A percentile compares a stretch with the other conserved stretches of the same genome.
Evolutionary conservation across 2,888 invertebrate species (phyloP).

Genomic region (Drosophila kuntzei): DNA sequence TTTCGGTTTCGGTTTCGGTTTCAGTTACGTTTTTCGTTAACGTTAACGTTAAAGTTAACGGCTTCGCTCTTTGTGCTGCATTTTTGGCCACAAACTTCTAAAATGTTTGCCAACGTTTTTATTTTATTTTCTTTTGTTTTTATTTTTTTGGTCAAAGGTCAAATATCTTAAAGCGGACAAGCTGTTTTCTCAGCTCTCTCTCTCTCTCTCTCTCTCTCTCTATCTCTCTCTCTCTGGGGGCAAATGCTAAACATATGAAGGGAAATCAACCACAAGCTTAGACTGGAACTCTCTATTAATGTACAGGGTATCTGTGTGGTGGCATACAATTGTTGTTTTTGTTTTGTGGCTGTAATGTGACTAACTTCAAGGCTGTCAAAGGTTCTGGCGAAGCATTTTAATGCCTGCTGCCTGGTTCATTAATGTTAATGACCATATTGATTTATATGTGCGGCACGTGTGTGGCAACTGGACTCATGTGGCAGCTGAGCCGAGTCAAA

Average conservation of each 20-base stretch:
- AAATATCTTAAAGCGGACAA: slow-evolving; percentile 24
- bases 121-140: neutral
- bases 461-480: slow-evolving; percentile 37
- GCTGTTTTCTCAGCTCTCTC: neutral
- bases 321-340: neutral
- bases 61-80: slow-evolving; percentile 16
- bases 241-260: neutral
- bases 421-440: slow-evolving; percentile 61
- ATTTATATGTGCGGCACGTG: slow-evolving; percentile 62
- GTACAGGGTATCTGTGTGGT: slow-evolving; percentile 32
- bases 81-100: slow-evolving; percentile 18
- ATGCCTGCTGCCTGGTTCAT: slow-evolving; percentile 49
- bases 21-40: slow-evolving; percentile 1
- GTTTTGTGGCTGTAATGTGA: slow-evolving; percentile 8
- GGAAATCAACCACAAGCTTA: neutral
- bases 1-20: slow-evolving; percentile 13
- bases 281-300: neutral
- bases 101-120: slow-evolving; percentile 34
- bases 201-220: no score
- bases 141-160: slow-evolving; percentile 22
- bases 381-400: slow-evolving; percentile 47
- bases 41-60: slow-evolving; percentile 7
- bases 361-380: slow-evolving; percentile 39
- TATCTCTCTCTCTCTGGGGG: no score
- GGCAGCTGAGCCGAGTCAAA: slow-evolving; percentile 7